Conservation (phyloP, 2,888 invertebrate species). For the Epiperipatus broadwayi region DNA sequence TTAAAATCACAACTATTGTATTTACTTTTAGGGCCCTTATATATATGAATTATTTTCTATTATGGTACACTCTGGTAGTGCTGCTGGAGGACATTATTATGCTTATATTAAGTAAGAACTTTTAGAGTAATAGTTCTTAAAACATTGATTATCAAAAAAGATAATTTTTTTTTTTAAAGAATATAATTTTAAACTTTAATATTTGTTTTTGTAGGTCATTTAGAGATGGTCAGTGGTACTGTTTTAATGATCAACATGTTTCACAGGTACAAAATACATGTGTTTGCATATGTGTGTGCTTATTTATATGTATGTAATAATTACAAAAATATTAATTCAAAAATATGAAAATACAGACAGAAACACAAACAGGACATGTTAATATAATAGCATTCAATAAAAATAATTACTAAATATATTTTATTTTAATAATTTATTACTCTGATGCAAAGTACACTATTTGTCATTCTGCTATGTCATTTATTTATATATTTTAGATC, state of each 20-base stretch:
- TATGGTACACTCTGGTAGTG: conserved; percentile 78
- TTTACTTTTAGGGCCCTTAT: conserved; percentile 40
- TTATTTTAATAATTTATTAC: too few species aligned
- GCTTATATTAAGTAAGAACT: conserved; percentile 64
- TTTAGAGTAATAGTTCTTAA: conserved; percentile 33
- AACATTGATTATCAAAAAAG: not conserved
- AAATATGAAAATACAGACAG: too few species aligned
- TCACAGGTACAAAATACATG: conserved; percentile 37
- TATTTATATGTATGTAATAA: conserved; percentile 15
- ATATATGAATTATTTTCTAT: conserved; percentile 70
- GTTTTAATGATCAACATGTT: conserved; percentile 71
- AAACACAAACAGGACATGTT: too few species aligned
- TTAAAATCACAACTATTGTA: not conserved
- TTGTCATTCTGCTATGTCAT: not conserved
- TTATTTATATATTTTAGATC: conserved; percentile 34
- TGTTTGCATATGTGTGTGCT: not conserved
- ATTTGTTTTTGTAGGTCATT: conserved; percentile 32
- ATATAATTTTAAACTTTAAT: too few species aligned
- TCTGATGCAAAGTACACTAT: too few species aligned
- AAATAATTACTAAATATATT: too few species aligned
- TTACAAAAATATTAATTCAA: too few species aligned
- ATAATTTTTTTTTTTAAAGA: conserved; percentile 9
- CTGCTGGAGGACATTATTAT: conserved; percentile 74
- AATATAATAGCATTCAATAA: too few species aligned
- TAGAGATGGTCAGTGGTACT: conserved; percentile 50